Evolutionary conservation across 2,797 vertebrate genomes (phyloP).

Genomic region (Serranus cabrilla): DNA sequence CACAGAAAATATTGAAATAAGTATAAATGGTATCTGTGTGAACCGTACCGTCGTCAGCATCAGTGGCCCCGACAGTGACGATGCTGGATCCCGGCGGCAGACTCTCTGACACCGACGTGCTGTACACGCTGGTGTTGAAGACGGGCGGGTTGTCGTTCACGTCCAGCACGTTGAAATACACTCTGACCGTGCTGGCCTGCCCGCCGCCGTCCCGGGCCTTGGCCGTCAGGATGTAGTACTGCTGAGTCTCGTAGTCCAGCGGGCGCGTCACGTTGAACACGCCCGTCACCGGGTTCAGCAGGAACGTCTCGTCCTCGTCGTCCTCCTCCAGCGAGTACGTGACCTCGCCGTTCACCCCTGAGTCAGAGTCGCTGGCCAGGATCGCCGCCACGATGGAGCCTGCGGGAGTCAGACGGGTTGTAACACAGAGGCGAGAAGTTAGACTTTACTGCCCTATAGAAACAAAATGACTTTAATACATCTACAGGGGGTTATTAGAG

Average conservation of each 20-base stretch:
- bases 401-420: slow-evolving; percentile 63
- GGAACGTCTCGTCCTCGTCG: slow-evolving; percentile 93
- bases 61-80: slow-evolving; percentile 88
- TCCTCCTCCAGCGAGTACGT: slow-evolving; percentile 95
- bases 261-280: slow-evolving; percentile 94
- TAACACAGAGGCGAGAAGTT: slow-evolving; percentile 48
- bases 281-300: slow-evolving; percentile 94
- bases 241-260: slow-evolving; percentile 93
- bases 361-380: slow-evolving; percentile 94
- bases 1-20: no score
- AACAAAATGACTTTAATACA: slow-evolving; percentile 42
- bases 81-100: slow-evolving; percentile 88
- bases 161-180: slow-evolving; percentile 97
- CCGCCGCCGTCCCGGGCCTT: slow-evolving; percentile 93
- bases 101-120: slow-evolving; percentile 91
- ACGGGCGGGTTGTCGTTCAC: slow-evolving; percentile 93
- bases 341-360: slow-evolving; percentile 94
- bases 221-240: slow-evolving; percentile 92
- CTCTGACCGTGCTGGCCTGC: slow-evolving; percentile 88
- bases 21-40: no score
- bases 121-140: slow-evolving; percentile 89
- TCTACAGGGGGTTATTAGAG: slow-evolving; percentile 48
- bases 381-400: slow-evolving; percentile 97
- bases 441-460: slow-evolving; percentile 31
- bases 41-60: slow-evolving; percentile 92